Evolutionary conservation across 1,140 invertebrate genomes (phyloP), one percentile per base, ranked within the genome.

Genomic region (Prorops nasuta): DNA sequence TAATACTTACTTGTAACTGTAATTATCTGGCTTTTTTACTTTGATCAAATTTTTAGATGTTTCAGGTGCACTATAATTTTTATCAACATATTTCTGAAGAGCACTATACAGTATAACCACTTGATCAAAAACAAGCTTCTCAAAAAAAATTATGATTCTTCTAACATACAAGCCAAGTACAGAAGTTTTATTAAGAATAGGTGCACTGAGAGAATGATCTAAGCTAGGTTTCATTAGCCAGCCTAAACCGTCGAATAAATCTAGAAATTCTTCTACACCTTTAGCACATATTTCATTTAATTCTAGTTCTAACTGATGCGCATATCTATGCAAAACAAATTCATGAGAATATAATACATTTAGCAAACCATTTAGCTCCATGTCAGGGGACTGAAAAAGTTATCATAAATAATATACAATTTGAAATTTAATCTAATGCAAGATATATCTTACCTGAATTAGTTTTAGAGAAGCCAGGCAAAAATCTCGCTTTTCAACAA

Each of bases 71-170:
- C 38, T 38, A 15, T 45, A 16, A 18, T 22, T 58, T 49, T 42
- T 48, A 16, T 58, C 69, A 45, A 79, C 67, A 51, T 81, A 80
- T n/a, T 72, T 59, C 57, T 80, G 80, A 64, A 87, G 86, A 54
- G 83, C 81, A 56, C 84, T 81, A 65, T 86, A 87, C 31, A 89
- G 75, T 19, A 78, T 76, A 42, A 86, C 84, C 18, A 91, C 82
- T 79, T 91, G 88, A 21, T 86, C 86, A 74, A 94, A 94, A 18
- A 85, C 84, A 32, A 94, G 73, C 68, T 88, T 91, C 60, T 93
- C 88, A 70, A 93, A 86, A 44, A 87, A 84, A 2, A 93, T 74
- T 44, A 88, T 82, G 65, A 92, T 87, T 62, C 90, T 79, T 52
- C 92, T 80, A 45, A 94, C 79, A 73, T 91, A 94, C 49, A 92